These are phyloP conservation scores for Tonatia bakeri DNA, from an alignment of 2,113 vertebrate species.

Conservation along the genomic window DNA sequence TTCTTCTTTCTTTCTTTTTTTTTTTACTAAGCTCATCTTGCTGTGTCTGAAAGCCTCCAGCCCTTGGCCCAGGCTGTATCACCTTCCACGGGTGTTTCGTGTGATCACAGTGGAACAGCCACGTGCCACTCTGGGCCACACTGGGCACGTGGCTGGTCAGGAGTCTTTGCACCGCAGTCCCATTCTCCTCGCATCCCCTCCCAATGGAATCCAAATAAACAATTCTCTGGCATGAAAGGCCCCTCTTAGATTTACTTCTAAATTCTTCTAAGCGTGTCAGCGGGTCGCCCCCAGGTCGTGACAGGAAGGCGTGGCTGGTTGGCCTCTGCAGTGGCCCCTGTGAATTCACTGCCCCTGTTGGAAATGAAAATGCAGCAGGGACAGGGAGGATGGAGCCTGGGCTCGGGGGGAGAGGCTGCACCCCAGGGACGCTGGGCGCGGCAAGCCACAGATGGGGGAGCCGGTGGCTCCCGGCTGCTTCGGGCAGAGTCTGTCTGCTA, in stretches of 20 bases:
- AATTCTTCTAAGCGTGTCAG: conserved; percentile 68
- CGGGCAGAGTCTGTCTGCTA: not conserved
- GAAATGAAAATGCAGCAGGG: conserved; percentile 66
- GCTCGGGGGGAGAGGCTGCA: not conserved
- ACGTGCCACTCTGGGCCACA: not conserved
- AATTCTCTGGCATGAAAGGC: conserved; percentile 50
- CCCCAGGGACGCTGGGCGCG: not conserved
- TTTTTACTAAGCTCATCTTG: not conserved
- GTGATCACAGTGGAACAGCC: conserved; percentile 1
- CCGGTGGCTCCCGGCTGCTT: conserved; percentile 21
- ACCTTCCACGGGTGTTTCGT: conserved; percentile 13
- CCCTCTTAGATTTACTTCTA: conserved; percentile 68
- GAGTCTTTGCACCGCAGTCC: conserved; percentile 56
- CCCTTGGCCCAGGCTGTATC: not conserved
- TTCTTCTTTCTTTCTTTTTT: not conserved
- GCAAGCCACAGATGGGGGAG: not conserved
- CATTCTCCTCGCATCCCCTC: conserved; percentile 47
- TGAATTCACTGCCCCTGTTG: conserved; percentile 68
- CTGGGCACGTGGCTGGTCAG: conserved; percentile 39
- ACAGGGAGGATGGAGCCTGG: conserved; percentile 40
- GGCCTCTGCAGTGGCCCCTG: conserved; percentile 33
- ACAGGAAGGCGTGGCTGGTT: conserved; percentile 27
- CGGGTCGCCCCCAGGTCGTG: conserved; percentile 27
- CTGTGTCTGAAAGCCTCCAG: not conserved
- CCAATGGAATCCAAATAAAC: conserved; percentile 72